phyloP scores from a whole-genome alignment of 1,140 invertebrate species.

The Leptopilina clavipes region DNA sequence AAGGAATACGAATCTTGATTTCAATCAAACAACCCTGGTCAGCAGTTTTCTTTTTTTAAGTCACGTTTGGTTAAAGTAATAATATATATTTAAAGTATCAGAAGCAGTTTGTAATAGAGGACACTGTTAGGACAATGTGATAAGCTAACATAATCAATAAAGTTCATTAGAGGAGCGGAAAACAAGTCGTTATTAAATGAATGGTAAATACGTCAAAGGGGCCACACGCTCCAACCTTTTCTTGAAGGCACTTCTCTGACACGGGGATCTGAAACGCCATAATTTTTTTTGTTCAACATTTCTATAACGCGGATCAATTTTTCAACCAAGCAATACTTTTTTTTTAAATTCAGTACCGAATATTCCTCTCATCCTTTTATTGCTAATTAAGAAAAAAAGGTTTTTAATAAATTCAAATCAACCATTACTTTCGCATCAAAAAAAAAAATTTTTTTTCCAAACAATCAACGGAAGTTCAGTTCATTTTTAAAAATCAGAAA shows the following conservation, averaged over 20 bases:
- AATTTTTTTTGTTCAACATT: constrained; percentile 71
- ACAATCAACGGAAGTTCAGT: too few species aligned
- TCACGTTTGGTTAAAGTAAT: constrained; percentile 26
- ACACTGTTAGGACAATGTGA: constrained; percentile 69
- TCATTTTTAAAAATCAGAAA: too few species aligned
- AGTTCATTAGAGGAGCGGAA: constrained; percentile 70
- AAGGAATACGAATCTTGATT: constrained; percentile 5
- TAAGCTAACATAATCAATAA: constrained; percentile 57
- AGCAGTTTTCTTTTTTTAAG: constrained; percentile 43
- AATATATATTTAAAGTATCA: constrained; percentile 44
- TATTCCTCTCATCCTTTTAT: constrained; percentile 30
- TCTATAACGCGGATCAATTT: constrained; percentile 38
- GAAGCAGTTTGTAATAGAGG: constrained; percentile 61
- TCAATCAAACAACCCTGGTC: constrained; percentile 41
- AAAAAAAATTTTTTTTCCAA: too few species aligned
- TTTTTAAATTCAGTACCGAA: background rate
- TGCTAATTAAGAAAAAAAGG: background rate
- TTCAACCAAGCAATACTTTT: constrained; percentile 42
- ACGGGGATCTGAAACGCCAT: constrained; percentile 74
- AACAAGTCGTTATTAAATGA: constrained; percentile 68
- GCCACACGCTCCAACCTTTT: constrained; percentile 74
- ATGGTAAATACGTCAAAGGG: constrained; percentile 72
- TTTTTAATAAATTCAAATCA: background rate
- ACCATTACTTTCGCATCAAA: background rate
- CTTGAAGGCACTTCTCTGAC: constrained; percentile 73